Evolutionary conservation across 1,140 invertebrate species (phyloP).

Genomic region (Listronotus bonariensis): DNA sequence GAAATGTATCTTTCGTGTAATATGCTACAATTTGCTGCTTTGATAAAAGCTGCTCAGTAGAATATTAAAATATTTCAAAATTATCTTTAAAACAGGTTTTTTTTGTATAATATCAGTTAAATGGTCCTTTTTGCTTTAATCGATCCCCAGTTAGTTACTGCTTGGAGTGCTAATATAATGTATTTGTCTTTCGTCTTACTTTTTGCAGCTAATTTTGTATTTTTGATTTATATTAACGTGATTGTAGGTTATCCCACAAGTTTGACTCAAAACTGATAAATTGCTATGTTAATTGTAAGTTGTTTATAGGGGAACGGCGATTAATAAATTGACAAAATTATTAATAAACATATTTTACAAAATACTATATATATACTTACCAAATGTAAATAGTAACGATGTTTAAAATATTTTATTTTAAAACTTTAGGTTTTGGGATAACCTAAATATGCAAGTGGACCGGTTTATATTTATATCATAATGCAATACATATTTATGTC

Average conservation of each 20-base stretch:
- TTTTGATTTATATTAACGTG: conserved; percentile 14
- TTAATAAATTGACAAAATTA: not conserved
- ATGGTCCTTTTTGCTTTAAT: conserved; percentile 22
- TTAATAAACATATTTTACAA: too few species aligned
- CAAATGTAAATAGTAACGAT: not conserved
- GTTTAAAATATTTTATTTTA: not conserved
- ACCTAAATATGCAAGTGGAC: conserved; percentile 11
- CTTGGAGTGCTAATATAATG: conserved; percentile 57
- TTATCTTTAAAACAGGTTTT: too few species aligned
- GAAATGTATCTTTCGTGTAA: too few species aligned
- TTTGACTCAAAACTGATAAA: conserved; percentile 9
- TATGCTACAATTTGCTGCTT: too few species aligned
- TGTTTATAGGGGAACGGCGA: not conserved
- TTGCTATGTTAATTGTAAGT: conserved; percentile 15
- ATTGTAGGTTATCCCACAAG: conserved; percentile 18
- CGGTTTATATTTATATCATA: not conserved
- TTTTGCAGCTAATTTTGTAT: conserved; percentile 37
- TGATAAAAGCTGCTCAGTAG: too few species aligned
- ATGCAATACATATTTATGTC: not conserved
- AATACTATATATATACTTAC: too few species aligned
- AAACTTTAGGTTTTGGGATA: conserved; percentile 8
- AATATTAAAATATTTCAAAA: too few species aligned
- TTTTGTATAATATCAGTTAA: not conserved
- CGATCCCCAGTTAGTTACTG: conserved; percentile 47
- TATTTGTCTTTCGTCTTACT: conserved; percentile 40